Percentiles rank a stretch among this genome's conserved stretches.
Conservation (phyloP, 2,797 vertebrate species). For the Acomys russatus region DNA sequence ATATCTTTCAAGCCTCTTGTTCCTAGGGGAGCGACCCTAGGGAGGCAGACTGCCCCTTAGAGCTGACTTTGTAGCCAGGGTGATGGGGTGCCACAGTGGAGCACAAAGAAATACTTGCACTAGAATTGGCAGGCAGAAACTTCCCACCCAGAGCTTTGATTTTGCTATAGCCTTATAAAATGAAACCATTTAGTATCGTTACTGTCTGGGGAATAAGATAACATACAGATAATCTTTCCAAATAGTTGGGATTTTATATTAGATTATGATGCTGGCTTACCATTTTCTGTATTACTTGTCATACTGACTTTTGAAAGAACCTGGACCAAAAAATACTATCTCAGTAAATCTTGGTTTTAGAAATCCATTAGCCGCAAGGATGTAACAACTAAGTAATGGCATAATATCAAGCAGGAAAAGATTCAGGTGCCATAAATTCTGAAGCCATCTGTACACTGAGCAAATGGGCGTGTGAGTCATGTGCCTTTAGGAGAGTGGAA, state of each 20-base stretch:
- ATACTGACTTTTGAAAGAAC: constrained; percentile 42
- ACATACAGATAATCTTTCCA: constrained; percentile 42
- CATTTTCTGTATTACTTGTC: constrained; percentile 19
- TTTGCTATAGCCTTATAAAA: constrained; percentile 41
- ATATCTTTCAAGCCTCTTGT: neutral
- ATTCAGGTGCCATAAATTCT: constrained; percentile 46
- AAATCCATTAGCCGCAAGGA: constrained; percentile 71
- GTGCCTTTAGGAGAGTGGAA: constrained; percentile 47
- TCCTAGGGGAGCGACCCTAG: no score
- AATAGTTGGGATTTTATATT: constrained; percentile 52
- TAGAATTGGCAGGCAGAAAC: neutral
- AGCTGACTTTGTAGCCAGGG: neutral
- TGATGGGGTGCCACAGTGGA: neutral
- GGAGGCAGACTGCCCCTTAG: neutral
- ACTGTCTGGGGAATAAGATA: constrained; percentile 39
- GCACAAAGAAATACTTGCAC: neutral
- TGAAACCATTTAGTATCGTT: neutral
- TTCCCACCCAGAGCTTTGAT: constrained; percentile 37
- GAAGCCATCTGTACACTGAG: constrained; percentile 35
- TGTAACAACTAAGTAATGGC: constrained; percentile 46
- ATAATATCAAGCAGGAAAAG: constrained; percentile 22
- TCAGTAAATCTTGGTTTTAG: constrained; percentile 78
- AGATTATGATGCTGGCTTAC: constrained; percentile 35
- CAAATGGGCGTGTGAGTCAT: constrained; percentile 48
- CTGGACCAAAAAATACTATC: constrained; percentile 45